These are phyloP conservation scores for Solenopsis fugax DNA, from an alignment of 1,140 invertebrate genomes.

Conservation along the genomic window DNA sequence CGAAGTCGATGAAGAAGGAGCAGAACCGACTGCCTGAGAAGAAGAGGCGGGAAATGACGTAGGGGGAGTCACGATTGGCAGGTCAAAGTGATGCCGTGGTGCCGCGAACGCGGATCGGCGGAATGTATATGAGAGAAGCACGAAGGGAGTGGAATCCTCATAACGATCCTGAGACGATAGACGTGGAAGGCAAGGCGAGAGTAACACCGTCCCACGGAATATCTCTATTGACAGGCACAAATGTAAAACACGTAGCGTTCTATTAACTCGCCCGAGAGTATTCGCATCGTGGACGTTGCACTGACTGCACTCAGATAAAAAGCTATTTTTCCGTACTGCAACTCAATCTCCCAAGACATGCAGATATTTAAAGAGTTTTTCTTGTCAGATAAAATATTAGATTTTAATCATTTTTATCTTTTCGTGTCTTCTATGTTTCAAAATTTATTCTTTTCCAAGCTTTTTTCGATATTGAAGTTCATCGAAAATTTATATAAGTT, in stretches of 20 bases:
- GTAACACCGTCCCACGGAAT: conserved; percentile 29
- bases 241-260: conserved; percentile 43
- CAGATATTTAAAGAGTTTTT: background rate
- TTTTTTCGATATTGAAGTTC: background rate
- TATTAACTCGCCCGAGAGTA: conserved; percentile 27
- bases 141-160: conserved; percentile 28
- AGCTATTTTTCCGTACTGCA: background rate
- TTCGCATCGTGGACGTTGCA: background rate
- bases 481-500: background rate
- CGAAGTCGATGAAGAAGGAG: conserved; percentile 41
- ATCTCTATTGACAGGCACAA: conserved; percentile 46
- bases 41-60: conserved; percentile 50
- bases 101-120: conserved; percentile 30
- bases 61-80: conserved; percentile 59
- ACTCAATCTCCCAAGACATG: background rate
- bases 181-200: conserved; percentile 45
- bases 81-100: conserved; percentile 47
- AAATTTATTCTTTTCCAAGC: background rate
- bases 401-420: conserved; percentile 7
- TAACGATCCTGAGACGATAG: conserved; percentile 46
- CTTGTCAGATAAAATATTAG: background rate
- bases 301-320: background rate
- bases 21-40: conserved; percentile 32
- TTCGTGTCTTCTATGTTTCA: background rate
- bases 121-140: conserved; percentile 7